phyloP scores from a whole-genome alignment of 2,113 vertebrate genomes.

The Scolopax mira region DNA sequence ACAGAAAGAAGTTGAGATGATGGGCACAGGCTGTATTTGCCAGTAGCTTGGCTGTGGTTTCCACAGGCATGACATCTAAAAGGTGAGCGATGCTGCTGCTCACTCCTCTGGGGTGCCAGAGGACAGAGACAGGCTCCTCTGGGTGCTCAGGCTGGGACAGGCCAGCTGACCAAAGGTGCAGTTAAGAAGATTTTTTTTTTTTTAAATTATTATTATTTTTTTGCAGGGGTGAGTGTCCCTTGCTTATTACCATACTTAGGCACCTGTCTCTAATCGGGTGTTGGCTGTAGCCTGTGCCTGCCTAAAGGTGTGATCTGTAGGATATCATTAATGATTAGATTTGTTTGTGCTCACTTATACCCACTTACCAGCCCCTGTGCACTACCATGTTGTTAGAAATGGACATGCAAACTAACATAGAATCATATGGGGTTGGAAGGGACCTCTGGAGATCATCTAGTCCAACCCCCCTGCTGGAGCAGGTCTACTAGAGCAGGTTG shows the following conservation, averaged over 20 bases:
- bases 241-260: not conserved
- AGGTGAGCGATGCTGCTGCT: not conserved
- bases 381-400: not conserved
- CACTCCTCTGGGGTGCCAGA: too few relatives aligned
- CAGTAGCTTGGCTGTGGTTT: not conserved
- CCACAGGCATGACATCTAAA: not conserved
- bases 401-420: not conserved
- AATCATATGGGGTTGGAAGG: too few relatives aligned
- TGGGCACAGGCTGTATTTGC: not conserved
- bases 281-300: not conserved
- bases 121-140: not conserved
- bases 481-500: too few relatives aligned
- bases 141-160: not conserved
- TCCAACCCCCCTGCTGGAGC: too few relatives aligned
- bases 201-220: not conserved
- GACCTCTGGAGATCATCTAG: too few relatives aligned
- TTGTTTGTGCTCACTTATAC: not conserved
- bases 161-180: not conserved
- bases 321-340: not conserved
- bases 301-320: not conserved
- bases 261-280: not conserved
- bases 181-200: not conserved
- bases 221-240: not conserved
- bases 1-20: not conserved
- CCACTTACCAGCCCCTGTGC: rapidly evolving